phyloP scores from a whole-genome alignment of 2,113 vertebrate genomes.

The Madoqua kirkii region DNA sequence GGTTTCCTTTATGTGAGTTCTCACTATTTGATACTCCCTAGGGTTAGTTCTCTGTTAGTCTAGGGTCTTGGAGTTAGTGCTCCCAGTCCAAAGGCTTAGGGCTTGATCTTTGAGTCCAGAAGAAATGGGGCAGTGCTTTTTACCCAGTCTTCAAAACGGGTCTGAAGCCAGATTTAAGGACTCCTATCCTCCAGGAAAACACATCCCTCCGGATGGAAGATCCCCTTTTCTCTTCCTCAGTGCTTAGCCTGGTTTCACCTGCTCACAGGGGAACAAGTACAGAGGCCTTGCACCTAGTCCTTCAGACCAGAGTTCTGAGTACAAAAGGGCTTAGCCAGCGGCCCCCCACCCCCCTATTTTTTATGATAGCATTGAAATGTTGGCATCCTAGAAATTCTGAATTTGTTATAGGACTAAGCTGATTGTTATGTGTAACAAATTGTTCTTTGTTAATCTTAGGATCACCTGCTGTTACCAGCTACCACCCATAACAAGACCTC shows the following conservation, averaged over 20 bases:
- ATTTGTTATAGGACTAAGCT: neutral
- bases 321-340: neutral
- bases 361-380: neutral
- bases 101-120: neutral
- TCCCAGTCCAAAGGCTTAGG: neutral
- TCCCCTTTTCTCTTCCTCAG: neutral
- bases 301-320: neutral
- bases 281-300: neutral
- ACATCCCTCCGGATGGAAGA: neutral
- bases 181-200: neutral
- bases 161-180: neutral
- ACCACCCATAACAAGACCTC: slow-evolving; percentile 95
- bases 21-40: neutral
- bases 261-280: neutral
- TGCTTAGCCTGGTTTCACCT: neutral
- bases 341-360: neutral
- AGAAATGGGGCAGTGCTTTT: neutral
- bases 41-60: neutral
- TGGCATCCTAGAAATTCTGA: neutral
- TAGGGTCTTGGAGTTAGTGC: neutral
- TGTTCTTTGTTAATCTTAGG: slow-evolving; percentile 82
- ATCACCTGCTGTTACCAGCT: slow-evolving; percentile 95
- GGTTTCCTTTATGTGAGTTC: neutral
- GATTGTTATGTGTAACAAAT: slow-evolving; percentile 34
- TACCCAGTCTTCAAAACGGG: neutral